phyloP scores from a whole-genome alignment of 2,888 invertebrate species.

The Laspeyria flexula region DNA sequence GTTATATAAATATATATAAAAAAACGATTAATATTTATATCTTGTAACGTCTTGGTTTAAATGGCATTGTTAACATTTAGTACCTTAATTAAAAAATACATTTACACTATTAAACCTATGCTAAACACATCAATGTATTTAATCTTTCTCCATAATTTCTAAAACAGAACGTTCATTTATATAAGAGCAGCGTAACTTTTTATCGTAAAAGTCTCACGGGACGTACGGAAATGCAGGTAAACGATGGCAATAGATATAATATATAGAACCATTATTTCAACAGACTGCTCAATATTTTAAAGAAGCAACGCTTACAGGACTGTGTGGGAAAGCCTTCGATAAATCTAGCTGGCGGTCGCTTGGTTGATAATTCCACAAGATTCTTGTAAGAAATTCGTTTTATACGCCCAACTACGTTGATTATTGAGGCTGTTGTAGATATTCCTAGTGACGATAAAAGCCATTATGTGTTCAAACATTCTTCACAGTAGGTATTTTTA shows the following conservation, averaged over 20 bases:
- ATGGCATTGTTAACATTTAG: no score
- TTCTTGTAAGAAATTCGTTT: conserved; percentile 6
- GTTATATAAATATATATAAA: no score
- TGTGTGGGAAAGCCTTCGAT: conserved; percentile 9
- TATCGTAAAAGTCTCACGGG: background rate
- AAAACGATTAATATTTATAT: no score
- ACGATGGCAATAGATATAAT: background rate
- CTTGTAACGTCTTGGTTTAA: no score
- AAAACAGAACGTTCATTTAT: background rate
- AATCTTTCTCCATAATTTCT: no score
- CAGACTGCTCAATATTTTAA: conserved; percentile 18
- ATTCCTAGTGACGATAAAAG: no score
- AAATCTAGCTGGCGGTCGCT: conserved; percentile 12
- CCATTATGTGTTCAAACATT: no score
- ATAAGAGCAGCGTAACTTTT: background rate
- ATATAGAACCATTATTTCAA: conserved; percentile 8
- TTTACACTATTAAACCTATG: no score
- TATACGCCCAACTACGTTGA: background rate
- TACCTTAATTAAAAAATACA: no score
- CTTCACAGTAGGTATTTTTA: no score
- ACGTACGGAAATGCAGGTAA: background rate
- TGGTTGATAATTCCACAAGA: conserved; percentile 10
- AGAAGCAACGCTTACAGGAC: conserved; percentile 15
- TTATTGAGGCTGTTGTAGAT: no score
- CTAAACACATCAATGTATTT: no score